These are phyloP conservation scores for Acanthurus leucopareius DNA, from an alignment of 2,797 vertebrate genomes.

Conservation along the genomic window DNA sequence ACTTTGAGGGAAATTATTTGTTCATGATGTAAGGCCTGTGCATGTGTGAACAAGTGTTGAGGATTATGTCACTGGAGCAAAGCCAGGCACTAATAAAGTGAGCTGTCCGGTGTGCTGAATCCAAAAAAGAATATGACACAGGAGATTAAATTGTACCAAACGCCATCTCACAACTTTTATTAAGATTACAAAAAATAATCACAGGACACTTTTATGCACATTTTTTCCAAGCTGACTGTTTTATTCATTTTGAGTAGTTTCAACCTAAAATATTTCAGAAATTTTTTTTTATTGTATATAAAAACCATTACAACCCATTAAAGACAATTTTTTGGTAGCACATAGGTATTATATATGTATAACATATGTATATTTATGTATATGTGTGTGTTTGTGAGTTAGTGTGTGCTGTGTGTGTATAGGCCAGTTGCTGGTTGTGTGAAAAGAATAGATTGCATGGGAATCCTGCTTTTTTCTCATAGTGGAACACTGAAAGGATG, in stretches of 20 bases:
- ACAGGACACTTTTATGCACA: background rate
- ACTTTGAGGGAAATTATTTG: constrained; percentile 31
- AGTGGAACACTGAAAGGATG: constrained; percentile 78
- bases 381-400: constrained; percentile 27
- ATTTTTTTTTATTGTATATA: background rate
- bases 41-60: constrained; percentile 62
- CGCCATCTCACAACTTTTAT: background rate
- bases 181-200: background rate
- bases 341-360: constrained; percentile 10
- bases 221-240: background rate
- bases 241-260: background rate
- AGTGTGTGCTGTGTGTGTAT: constrained; percentile 51
- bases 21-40: constrained; percentile 39
- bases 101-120: constrained; percentile 84
- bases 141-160: constrained; percentile 5
- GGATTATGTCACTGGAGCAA: constrained; percentile 45
- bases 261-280: background rate
- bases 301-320: background rate
- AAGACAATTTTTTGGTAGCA: constrained; percentile 16
- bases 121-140: constrained; percentile 32
- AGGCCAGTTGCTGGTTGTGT: constrained; percentile 58
- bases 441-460: constrained; percentile 81
- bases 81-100: constrained; percentile 56
- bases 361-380: constrained; percentile 6
- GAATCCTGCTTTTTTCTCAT: constrained; percentile 79